These are phyloP conservation scores for Drosophila saltans DNA, from an alignment of 1,140 invertebrate genomes.

Conservation along the genomic window DNA sequence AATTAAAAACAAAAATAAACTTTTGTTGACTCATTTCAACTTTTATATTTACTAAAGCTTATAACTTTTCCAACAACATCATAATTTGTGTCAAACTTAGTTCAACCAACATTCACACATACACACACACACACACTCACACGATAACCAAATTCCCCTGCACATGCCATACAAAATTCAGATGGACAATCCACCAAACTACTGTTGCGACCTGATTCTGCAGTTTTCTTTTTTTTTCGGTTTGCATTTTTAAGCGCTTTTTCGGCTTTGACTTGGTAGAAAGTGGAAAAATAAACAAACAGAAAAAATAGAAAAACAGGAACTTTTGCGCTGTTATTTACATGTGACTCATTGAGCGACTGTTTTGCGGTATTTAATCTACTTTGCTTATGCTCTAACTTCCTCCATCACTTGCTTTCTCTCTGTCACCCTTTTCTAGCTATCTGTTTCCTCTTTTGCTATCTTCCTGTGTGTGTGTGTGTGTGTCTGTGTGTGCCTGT, in stretches of 20 bases:
- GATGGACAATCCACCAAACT: conserved; percentile 17
- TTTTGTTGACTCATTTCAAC: conserved; percentile 11
- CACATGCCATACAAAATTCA: conserved; percentile 15
- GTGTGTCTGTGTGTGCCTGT: conserved; percentile 16
- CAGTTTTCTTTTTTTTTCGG: conserved; percentile 39
- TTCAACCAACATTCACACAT: not conserved
- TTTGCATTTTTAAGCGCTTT: conserved; percentile 72
- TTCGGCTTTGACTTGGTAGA: conserved; percentile 57
- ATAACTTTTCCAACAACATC: conserved; percentile 7
- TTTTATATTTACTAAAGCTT: conserved; percentile 10
- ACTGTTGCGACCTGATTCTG: conserved; percentile 34
- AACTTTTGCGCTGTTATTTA: conserved; percentile 58
- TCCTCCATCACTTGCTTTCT: conserved; percentile 3
- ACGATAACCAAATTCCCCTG: conserved; percentile 4
- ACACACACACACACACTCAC: not conserved
- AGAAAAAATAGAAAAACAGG: conserved; percentile 5
- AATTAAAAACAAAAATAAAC: conserved; percentile 9
- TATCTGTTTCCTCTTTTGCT: not conserved
- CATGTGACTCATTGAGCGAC: conserved; percentile 76
- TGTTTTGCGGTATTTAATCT: conserved; percentile 81
- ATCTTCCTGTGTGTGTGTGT: conserved; percentile 4
- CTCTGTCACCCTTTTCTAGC: not conserved
- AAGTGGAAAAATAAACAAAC: conserved; percentile 29
- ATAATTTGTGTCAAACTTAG: conserved; percentile 14
- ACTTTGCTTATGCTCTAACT: conserved; percentile 75